These are phyloP conservation scores for Peromyscus polionotus DNA, from an alignment of 2,113 vertebrate species.

Conservation along the genomic window DNA sequence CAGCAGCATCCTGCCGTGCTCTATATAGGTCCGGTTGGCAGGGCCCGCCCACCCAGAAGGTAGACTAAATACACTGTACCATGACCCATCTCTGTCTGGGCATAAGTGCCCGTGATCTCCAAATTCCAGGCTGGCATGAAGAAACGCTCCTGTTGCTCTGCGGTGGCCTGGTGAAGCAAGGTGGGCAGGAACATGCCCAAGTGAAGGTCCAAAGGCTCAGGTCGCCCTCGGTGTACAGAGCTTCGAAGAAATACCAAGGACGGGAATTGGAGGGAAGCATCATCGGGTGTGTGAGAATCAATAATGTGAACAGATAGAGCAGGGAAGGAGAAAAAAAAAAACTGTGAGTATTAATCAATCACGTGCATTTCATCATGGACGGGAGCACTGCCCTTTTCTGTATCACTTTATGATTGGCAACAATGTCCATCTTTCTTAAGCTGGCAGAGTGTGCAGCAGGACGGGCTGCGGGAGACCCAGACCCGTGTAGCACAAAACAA, in stretches of 20 bases:
- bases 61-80: conserved; percentile 92
- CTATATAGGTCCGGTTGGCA: not conserved
- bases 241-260: conserved; percentile 87
- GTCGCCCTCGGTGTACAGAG: conserved; percentile 92
- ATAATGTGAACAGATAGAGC: conserved; percentile 77
- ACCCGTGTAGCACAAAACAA: not conserved
- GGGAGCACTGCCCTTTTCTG: conserved; percentile 83
- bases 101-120: conserved; percentile 99
- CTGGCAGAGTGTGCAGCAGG: not conserved
- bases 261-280: conserved; percentile 77
- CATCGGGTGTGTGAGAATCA: conserved; percentile 74
- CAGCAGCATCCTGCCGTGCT: fast-evolving
- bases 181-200: conserved; percentile 99
- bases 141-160: conserved; percentile 96
- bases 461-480: not conserved
- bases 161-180: conserved; percentile 97
- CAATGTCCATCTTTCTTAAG: not conserved
- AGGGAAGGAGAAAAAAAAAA: conserved; percentile 82
- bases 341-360: conserved; percentile 78
- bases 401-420: not conserved
- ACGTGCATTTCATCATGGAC: conserved; percentile 60
- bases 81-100: conserved; percentile 99
- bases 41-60: conserved; percentile 74
- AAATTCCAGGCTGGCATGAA: conserved; percentile 99
- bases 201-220: conserved; percentile 97